Evolutionary conservation across 2,113 vertebrate genomes (phyloP).

Genomic region (Ptychochromis oligacanthus): DNA sequence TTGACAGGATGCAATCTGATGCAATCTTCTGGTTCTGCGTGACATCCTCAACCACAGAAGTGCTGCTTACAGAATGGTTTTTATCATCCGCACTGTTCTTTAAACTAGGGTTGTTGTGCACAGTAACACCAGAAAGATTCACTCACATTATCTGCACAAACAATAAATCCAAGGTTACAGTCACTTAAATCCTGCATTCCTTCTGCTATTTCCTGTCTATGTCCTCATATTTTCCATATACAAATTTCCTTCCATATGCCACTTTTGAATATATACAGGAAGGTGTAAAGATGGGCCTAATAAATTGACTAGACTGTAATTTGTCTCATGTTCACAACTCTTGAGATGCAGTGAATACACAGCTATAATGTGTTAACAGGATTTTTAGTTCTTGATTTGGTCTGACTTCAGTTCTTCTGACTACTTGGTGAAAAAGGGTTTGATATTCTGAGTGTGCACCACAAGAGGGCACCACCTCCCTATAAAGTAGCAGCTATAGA

Average conservation of each 20-base stretch:
- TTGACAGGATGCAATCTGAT: background rate
- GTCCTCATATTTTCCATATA: background rate
- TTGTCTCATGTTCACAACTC: background rate
- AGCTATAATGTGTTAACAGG: background rate
- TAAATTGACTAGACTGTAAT: background rate
- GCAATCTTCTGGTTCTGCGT: rapidly evolving
- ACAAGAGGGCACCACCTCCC: background rate
- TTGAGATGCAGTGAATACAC: background rate
- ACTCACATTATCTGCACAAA: background rate
- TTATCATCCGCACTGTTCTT: background rate
- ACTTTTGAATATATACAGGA: background rate
- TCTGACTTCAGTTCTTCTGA: background rate
- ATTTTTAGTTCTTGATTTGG: background rate
- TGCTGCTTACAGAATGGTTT: background rate
- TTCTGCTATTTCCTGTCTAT: background rate
- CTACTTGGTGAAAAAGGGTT: background rate
- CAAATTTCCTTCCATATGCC: rapidly evolving
- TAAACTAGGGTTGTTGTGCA: rapidly evolving
- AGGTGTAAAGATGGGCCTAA: too few relatives aligned
- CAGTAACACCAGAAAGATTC: background rate
- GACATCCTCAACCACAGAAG: background rate
- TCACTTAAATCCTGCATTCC: background rate
- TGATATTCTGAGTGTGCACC: background rate
- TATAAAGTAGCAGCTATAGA: background rate
- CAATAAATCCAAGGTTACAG: background rate